Evolutionary conservation across 2,888 invertebrate genomes (phyloP), one percentile per base, ranked within the genome.

Genomic region (Kuschelorhynchus macadamiae): DNA sequence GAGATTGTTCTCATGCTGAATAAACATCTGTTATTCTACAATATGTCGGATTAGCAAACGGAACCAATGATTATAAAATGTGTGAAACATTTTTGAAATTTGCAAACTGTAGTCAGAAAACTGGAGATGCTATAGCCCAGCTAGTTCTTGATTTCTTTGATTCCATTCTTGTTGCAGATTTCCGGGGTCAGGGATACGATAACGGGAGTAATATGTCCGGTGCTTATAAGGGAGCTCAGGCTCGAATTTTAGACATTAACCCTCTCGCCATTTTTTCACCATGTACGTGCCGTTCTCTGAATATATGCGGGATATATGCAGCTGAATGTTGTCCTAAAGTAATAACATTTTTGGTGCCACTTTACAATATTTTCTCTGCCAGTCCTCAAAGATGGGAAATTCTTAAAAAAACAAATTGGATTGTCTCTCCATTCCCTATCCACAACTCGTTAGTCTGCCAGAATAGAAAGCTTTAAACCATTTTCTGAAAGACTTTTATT

Each of bases 321-420:
- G 50, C 50, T 14, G 50, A 32, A n/a, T 33, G 25, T 50, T 50
- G 32, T 50, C 5, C 50, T 30, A n/a, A 46, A 17, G 20, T 20
- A 8, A 17, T 46, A 16, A 14, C 50, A 16, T 50, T 50, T 59
- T 59, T 32, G 49, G 33, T 3, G 46, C 18, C n/a, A 20, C 47
- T 4, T 33, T 59, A 47, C 32, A 59, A 46, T n/a, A 20, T 53
- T 1, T 59, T 33, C 16, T 16, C 12, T 46, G 41, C 5, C 12
- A 20, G 47, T 21, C 46, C 59, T 14, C 49, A 59, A 47, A 17
- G 59, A 4, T 49, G 59, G 59, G 36, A 59, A n/a, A 46, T 59
- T 47, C 18, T 49, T 1, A 46, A 56, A 56, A n/a, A 42, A 20
- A 21, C 7, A 32, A 16, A 46, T 47, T 33, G 30, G 20, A 2